Conservation (phyloP, 2,888 invertebrate genomes). For the Sphecodes monilicornis region DNA sequence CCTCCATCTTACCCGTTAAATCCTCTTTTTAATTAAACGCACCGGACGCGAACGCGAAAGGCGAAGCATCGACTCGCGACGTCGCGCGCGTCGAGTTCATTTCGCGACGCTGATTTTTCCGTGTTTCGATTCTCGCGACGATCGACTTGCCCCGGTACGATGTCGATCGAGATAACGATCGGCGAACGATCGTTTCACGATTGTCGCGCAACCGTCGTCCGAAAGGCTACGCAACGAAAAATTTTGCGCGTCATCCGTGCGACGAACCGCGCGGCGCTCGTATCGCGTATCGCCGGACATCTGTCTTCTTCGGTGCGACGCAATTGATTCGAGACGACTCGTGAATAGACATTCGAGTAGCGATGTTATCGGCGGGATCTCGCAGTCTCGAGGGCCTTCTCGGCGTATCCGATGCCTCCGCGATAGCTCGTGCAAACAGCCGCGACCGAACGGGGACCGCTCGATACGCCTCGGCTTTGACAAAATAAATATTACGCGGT, state of each 20-base stretch:
- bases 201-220: not conserved
- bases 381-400: constrained; percentile 10
- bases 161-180: not conserved
- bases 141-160: too few relatives aligned
- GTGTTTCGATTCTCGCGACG: not conserved
- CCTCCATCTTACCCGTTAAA: not conserved
- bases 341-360: not conserved
- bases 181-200: not conserved
- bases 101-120: not conserved
- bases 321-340: not conserved
- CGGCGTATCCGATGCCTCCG: not conserved
- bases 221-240: not conserved
- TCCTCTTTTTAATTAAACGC: constrained; percentile 25
- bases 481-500: constrained; percentile 35
- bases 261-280: not conserved
- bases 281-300: not conserved
- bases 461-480: not conserved
- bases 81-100: not conserved
- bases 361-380: constrained; percentile 17
- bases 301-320: not conserved
- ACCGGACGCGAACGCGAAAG: not conserved
- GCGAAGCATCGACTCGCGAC: not conserved
- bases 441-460: not conserved
- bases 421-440: constrained; percentile 3
- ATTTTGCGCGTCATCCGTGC: not conserved